Percentiles rank a stretch among this genome's conserved stretches.
Evolutionary conservation across 1,140 invertebrate species (phyloP).

Genomic region (Callitettix versicolor): DNA sequence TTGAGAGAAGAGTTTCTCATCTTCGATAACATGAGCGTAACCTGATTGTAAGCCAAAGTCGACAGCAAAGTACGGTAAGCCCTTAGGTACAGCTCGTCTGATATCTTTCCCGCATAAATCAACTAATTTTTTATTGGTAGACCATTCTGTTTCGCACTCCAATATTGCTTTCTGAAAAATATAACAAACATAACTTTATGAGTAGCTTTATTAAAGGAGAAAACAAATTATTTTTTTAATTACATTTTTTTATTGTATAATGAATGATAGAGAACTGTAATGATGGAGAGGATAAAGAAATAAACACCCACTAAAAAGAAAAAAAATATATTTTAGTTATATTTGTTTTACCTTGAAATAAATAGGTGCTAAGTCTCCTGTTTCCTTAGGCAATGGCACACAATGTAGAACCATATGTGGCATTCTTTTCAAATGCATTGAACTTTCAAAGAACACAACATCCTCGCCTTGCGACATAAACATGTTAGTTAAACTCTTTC

Average conservation of each 20-base stretch:
- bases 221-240: not conserved
- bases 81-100: conserved; percentile 77
- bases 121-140: conserved; percentile 90
- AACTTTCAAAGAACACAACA: conserved; percentile 87
- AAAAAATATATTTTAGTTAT: no score
- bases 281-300: not conserved
- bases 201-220: no score
- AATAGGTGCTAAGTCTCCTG: conserved; percentile 77
- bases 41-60: conserved; percentile 84
- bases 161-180: conserved; percentile 73
- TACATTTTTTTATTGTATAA: not conserved
- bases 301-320: no score
- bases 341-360: conserved; percentile 70
- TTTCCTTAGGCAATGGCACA: conserved; percentile 71
- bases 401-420: conserved; percentile 86
- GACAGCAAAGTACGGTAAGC: conserved; percentile 87
- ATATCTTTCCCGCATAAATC: conserved; percentile 61
- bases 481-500: conserved; percentile 65
- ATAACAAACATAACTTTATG: no score
- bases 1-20: conserved; percentile 73
- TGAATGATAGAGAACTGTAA: not conserved
- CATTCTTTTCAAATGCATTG: conserved; percentile 55
- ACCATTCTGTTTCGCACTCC: conserved; percentile 91
- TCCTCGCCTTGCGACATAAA: conserved; percentile 62
- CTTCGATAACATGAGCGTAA: conserved; percentile 94